phyloP scores from a whole-genome alignment of 2,888 invertebrate species.

The Brachyopa scutellaris region DNA sequence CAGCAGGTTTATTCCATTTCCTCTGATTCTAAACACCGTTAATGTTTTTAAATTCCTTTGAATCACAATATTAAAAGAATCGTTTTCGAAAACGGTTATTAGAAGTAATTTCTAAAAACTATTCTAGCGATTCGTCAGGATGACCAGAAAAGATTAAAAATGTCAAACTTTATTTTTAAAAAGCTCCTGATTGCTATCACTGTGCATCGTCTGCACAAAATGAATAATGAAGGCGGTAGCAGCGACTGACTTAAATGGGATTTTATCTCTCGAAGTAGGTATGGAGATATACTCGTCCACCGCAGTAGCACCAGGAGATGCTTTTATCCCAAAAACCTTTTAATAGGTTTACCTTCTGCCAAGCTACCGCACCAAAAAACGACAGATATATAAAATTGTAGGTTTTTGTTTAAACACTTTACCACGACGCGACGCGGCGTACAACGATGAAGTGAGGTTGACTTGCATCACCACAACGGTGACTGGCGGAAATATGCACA shows the following conservation, averaged over 20 bases:
- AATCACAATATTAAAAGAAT: no score
- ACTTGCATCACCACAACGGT: conserved; percentile 27
- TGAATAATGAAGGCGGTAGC: neutral
- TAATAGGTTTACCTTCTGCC: conserved; percentile 48
- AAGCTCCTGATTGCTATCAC: neutral
- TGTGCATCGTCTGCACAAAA: neutral
- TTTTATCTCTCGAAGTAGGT: neutral
- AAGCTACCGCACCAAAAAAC: neutral
- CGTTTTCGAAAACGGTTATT: no score
- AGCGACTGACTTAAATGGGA: neutral
- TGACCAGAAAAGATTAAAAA: no score
- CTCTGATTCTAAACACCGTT: no score
- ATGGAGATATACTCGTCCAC: no score
- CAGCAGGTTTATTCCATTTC: no score
- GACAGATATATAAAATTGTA: conserved; percentile 15
- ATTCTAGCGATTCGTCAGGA: no score
- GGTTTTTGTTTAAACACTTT: conserved; percentile 43
- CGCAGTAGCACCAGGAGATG: no score
- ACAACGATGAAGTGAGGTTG: conserved; percentile 12
- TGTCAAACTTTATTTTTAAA: no score
- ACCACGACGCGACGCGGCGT: neutral
- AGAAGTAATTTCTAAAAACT: no score
- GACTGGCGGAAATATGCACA: conserved; percentile 54
- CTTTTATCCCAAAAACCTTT: conserved; percentile 12
- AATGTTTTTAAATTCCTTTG: no score